Evolutionary conservation across 2,797 vertebrate genomes (phyloP), one percentile per base, ranked within the genome.

Genomic region (Epinephelus malabaricus): DNA sequence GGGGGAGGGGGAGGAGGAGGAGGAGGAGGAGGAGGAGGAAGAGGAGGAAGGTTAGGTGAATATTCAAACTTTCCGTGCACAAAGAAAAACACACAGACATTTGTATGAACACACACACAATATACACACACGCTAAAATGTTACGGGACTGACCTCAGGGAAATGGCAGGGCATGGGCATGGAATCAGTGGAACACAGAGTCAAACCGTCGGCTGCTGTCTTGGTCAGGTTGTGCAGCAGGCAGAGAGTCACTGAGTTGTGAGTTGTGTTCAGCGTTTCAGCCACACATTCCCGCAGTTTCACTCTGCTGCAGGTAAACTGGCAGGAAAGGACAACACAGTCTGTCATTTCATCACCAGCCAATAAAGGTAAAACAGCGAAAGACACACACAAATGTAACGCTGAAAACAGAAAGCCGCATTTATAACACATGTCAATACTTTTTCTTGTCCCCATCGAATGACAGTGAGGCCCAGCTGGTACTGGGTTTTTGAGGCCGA

Each of bases 241-340:
- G 80, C 98, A 99, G 63, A 96, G 89, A 4, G 90, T 96, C 89
- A 97, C 90, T 4, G 96, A 94, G 40, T 12, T 43, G 40, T 3
- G 9, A 43, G 11, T 43, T 69, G 95, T 63, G 66, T 98, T 98
- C 81, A 94, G 91, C 86, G 96, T 92, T 0, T 67, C 74, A 45
- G 92, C 87, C 0, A 96, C 94, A 2, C 98, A 98, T 34, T 96
- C 94, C 64, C 84, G 14, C 79, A 99, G 91, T 7, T 88, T 81
- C 74, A 95, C 94, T 62, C 90, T 96, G 92, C 95, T 96, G 92
- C 98, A 99, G 88, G 95, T 93, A 76, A 99, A 98, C 98, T 99
- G 86, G n/a, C 67, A 66, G 49, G 40, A 59, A 72, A 76, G 21
- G 11, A 78, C 13, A 45, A 78, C 43, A 69, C 2, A 54, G 45